Evolutionary conservation across 2,888 invertebrate genomes (phyloP).

Genomic region (Smittia sp.): DNA sequence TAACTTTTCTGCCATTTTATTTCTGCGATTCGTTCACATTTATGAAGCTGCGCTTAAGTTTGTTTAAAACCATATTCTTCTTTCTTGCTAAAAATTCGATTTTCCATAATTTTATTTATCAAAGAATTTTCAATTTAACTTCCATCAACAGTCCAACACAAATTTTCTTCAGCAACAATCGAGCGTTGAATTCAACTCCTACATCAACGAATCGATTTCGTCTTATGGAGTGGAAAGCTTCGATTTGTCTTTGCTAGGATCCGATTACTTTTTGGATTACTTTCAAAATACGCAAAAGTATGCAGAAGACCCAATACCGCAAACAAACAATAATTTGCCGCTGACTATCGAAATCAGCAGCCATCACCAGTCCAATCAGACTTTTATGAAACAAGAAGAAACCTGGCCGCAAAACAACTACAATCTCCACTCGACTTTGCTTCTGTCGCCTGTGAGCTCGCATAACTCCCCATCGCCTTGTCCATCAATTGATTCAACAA

Average conservation of each 20-base stretch:
- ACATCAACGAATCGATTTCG: neutral
- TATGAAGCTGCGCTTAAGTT: too few species aligned
- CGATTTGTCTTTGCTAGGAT: constrained; percentile 67
- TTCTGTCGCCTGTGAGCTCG: constrained; percentile 32
- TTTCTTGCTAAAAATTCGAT: neutral
- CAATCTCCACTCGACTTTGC: constrained; percentile 37
- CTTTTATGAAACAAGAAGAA: constrained; percentile 51
- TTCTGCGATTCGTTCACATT: too few species aligned
- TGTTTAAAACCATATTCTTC: neutral
- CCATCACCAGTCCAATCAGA: constrained; percentile 15
- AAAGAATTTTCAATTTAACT: neutral
- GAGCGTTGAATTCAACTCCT: constrained; percentile 23
- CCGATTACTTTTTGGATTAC: constrained; percentile 28
- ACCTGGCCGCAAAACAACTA: constrained; percentile 44
- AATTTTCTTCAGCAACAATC: constrained; percentile 20
- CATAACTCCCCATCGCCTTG: constrained; percentile 48
- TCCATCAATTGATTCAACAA: constrained; percentile 51
- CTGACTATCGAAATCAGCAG: constrained; percentile 41
- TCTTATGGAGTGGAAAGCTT: constrained; percentile 34
- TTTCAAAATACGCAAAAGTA: neutral
- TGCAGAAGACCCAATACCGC: neutral
- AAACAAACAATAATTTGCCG: neutral
- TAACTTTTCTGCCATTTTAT: too few species aligned
- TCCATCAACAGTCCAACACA: constrained; percentile 1
- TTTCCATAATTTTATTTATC: neutral